A percentile compares a stretch with the other conserved stretches of the same genome.
Conservation (phyloP, 2,113 vertebrate species). For the Takifugu bimaculatus region DNA sequence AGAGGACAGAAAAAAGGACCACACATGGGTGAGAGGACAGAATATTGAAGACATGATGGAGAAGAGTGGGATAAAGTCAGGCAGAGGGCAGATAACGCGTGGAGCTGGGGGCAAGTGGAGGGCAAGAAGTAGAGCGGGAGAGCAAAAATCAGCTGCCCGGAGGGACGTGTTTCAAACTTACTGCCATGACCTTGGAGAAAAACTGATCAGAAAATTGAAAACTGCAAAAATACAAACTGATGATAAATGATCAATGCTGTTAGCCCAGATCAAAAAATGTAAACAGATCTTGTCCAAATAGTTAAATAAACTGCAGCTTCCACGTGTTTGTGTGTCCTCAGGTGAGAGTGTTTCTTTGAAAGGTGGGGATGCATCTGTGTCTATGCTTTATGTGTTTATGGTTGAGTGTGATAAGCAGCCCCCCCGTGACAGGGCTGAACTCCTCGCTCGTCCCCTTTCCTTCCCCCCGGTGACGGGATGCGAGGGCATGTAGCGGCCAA, state of each 20-base stretch:
- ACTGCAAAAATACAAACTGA: too few relatives aligned
- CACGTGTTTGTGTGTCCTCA: background rate
- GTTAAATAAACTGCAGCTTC: too few relatives aligned
- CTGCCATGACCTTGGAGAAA: constrained; percentile 6
- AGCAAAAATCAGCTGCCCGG: constrained; percentile 33
- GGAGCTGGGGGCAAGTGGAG: constrained; percentile 6
- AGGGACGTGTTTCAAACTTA: constrained; percentile 20
- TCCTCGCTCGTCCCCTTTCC: constrained; percentile 31
- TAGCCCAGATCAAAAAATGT: too few relatives aligned
- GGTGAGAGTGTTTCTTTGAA: background rate
- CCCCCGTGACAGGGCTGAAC: constrained; percentile 34
- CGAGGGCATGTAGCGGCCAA: constrained; percentile 52
- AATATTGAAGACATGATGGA: constrained; percentile 29
- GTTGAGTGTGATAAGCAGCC: constrained; percentile 55
- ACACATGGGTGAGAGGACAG: constrained; percentile 12
- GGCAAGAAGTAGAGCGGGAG: constrained; percentile 26
- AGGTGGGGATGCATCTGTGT: constrained; percentile 10
- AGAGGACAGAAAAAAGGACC: constrained; percentile 24
- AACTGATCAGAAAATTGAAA: too few relatives aligned
- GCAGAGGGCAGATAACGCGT: constrained; percentile 20
- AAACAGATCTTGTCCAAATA: too few relatives aligned
- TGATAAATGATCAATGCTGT: too few relatives aligned
- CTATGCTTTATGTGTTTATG: constrained; percentile 27
- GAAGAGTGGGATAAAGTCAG: constrained; percentile 26
- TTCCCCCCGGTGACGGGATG: constrained; percentile 48